These are phyloP conservation scores for Eupithecia centaureata DNA, from an alignment of 2,888 invertebrate species.

Conservation along the genomic window DNA sequence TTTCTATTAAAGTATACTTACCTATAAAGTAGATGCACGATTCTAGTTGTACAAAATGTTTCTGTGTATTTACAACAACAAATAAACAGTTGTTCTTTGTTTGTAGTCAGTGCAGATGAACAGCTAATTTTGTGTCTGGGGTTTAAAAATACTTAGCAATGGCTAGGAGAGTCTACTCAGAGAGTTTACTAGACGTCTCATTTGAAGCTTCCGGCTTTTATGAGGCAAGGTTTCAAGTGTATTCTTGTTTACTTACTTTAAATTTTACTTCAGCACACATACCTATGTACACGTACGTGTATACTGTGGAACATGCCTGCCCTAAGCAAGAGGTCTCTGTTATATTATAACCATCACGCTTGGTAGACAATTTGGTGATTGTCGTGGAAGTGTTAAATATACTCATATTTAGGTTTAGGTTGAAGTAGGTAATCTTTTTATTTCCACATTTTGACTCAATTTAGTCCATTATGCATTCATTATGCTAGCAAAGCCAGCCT, in stretches of 20 bases:
- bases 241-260: neutral
- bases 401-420: too few relatives aligned
- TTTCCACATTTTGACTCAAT: too few relatives aligned
- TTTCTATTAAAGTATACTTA: too few relatives aligned
- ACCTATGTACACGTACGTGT: too few relatives aligned
- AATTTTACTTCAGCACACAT: neutral
- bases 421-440: too few relatives aligned
- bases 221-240: neutral
- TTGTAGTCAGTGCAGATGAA: neutral
- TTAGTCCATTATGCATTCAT: too few relatives aligned
- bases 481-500: too few relatives aligned
- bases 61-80: neutral
- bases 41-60: neutral
- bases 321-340: too few relatives aligned
- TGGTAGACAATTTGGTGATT: too few relatives aligned
- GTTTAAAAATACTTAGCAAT: neutral
- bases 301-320: too few relatives aligned
- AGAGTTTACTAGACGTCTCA: neutral
- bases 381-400: too few relatives aligned
- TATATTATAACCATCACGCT: too few relatives aligned
- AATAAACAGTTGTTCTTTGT: neutral
- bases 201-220: neutral
- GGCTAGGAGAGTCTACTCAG: neutral
- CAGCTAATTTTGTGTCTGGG: neutral
- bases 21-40: neutral